Conservation (phyloP, 2,888 invertebrate genomes). For the Tenthredo distinguenda region DNA sequence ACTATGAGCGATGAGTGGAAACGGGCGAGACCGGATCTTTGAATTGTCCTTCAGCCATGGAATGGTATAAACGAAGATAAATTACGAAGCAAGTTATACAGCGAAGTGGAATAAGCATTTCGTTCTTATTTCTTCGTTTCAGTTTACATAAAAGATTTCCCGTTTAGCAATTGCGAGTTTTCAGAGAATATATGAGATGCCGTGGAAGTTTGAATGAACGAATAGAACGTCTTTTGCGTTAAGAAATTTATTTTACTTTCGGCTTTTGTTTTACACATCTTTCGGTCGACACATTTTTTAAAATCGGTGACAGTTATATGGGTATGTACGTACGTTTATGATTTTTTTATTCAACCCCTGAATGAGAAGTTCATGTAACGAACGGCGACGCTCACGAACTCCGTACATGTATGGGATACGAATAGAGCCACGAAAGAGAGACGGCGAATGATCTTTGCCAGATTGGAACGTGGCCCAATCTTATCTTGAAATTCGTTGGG, state of each 20-base stretch:
- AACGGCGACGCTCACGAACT: background rate
- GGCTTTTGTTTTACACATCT: background rate
- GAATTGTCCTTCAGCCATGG: conserved; percentile 14
- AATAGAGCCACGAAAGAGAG: conserved; percentile 28
- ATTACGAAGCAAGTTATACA: conserved; percentile 29
- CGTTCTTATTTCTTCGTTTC: conserved; percentile 13
- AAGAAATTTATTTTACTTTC: background rate
- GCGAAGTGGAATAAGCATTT: background rate
- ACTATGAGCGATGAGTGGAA: background rate
- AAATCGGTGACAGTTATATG: background rate
- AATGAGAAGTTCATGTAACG: background rate
- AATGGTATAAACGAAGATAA: conserved; percentile 34
- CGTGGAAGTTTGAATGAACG: background rate
- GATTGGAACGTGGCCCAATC: conserved; percentile 51
- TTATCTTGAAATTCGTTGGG: conserved; percentile 45
- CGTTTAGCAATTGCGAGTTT: conserved; percentile 9
- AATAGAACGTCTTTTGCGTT: background rate
- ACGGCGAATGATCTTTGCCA: conserved; percentile 42
- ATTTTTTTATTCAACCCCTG: background rate
- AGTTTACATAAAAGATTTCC: conserved; percentile 11
- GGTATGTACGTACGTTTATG: background rate
- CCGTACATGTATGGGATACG: conserved; percentile 12
- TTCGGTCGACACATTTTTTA: background rate
- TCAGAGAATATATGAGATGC: background rate
- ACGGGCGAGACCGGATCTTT: background rate